Evolutionary conservation across 1,140 invertebrate species (phyloP), one percentile per base, ranked within the genome.

Genomic region (Drosophila pallidifrons): DNA sequence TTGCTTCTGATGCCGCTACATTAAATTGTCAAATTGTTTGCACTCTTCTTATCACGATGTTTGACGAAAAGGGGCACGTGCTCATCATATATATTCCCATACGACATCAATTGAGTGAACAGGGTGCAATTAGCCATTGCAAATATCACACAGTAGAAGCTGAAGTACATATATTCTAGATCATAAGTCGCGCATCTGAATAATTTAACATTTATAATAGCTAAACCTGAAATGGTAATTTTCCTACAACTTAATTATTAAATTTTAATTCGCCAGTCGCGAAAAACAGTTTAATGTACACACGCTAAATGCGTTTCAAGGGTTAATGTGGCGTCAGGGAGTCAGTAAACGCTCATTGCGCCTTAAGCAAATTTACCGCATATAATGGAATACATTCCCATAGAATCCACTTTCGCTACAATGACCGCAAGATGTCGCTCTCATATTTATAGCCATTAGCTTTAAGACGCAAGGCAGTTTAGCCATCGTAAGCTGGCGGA

Each of bases 1-100:
- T 75, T 68, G 75, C 65, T 70, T 85, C 25, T 69, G 75, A 79
- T 82, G 85, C 69, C 65, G 70, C 64, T 66, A 90, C 86, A 89
- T 90, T 90, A 90, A 90, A 87, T 82, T 91, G 86, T 91, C 87
- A 90, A 90, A 91, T 81, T 91, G 87, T 90, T 91, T 86, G 82
- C 43, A 60, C 79, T 82, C 30, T 43, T 51, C 66, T 91, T 90
- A 91, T 82, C 82, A 52, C 54, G 69, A 86, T 80, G 64, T 46
- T 66, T 63, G 63, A 2, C 15, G 15, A 70, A 64, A 52, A 46
- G 60, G 57, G 81, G 61, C 81, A 89, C 85, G 85, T 85, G 85
- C 65, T 82, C 68, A 77, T 79, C 71, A n/a, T 75, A 13, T 43
- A 10, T 65, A 16, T 60, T 11, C 46, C 2, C 52, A 64, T 16